These are phyloP conservation scores for Chlorocebus sabaeus DNA, from an alignment of 2,113 vertebrate genomes.

Conservation along the genomic window DNA sequence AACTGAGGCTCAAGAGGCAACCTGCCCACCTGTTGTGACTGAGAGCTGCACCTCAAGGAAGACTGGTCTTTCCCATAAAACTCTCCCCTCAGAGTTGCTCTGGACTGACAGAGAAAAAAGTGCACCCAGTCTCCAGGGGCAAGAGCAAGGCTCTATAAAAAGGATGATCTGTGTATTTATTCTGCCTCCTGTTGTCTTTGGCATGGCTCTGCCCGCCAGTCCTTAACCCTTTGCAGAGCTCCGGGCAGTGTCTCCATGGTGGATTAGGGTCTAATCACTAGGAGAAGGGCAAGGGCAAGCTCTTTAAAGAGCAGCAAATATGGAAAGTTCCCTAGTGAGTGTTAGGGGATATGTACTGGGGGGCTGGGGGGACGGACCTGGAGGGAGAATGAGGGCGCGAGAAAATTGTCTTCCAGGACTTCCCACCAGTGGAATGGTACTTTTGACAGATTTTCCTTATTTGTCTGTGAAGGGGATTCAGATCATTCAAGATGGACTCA, in stretches of 20 bases:
- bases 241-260: not conserved
- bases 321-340: not conserved
- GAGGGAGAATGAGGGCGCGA: not conserved
- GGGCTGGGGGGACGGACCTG: not conserved
- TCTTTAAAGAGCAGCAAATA: not conserved
- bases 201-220: slow-evolving; percentile 21
- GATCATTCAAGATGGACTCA: slow-evolving; percentile 82
- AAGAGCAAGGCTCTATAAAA: slow-evolving; percentile 51
- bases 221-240: slow-evolving; percentile 37
- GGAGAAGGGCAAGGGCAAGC: not conserved
- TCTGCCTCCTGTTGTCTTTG: slow-evolving; percentile 55
- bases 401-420: not conserved
- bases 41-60: not conserved
- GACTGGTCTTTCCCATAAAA: not conserved
- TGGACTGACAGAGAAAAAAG: not conserved
- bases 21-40: not conserved
- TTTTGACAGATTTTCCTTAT: slow-evolving; percentile 80
- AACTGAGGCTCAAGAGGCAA: not conserved
- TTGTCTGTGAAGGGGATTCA: slow-evolving; percentile 80
- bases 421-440: not conserved
- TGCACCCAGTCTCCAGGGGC: not conserved
- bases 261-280: not conserved
- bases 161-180: slow-evolving; percentile 34
- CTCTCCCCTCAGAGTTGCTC: not conserved
- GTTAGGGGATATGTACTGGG: not conserved